Evolutionary conservation across 2,888 invertebrate genomes (phyloP).

Genomic region (Hemithea aestivaria): DNA sequence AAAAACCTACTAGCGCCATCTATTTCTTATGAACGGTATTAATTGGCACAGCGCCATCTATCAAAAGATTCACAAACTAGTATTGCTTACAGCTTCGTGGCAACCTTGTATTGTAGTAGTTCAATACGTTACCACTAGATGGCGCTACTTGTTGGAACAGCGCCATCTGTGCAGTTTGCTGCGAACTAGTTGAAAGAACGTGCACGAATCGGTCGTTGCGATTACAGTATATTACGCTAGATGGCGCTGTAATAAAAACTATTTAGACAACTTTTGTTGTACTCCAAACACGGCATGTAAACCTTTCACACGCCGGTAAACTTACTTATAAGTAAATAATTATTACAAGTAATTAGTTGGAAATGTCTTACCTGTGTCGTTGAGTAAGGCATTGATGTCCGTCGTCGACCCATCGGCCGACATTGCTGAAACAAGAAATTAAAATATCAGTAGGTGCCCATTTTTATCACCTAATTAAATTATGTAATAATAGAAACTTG

Average conservation of each 20-base stretch:
- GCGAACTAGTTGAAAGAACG: not conserved
- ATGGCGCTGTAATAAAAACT: constrained; percentile 1
- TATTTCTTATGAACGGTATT: no score
- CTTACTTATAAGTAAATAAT: no score
- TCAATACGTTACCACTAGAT: constrained; percentile 18
- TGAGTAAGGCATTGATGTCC: constrained; percentile 81
- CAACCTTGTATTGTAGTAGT: not conserved
- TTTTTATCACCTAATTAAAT: no score
- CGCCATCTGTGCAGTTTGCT: constrained; percentile 10
- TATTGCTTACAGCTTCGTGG: not conserved
- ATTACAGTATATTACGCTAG: not conserved
- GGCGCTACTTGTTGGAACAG: constrained; percentile 20
- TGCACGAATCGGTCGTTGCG: no score
- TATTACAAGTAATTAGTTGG: no score
- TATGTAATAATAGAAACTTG: no score
- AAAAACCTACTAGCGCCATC: constrained; percentile 29
- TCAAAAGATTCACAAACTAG: not conserved
- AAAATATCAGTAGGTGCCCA: no score
- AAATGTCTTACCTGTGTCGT: constrained; percentile 77
- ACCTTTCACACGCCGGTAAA: no score
- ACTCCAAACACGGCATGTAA: no score
- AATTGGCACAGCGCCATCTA: constrained; percentile 31
- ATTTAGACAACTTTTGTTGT: no score
- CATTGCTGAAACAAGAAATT: constrained; percentile 79
- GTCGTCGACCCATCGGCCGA: constrained; percentile 82